Percentiles rank a stretch among this genome's conserved stretches.
Conservation (phyloP, 2,797 vertebrate genomes). For the Florisuga fusca region DNA sequence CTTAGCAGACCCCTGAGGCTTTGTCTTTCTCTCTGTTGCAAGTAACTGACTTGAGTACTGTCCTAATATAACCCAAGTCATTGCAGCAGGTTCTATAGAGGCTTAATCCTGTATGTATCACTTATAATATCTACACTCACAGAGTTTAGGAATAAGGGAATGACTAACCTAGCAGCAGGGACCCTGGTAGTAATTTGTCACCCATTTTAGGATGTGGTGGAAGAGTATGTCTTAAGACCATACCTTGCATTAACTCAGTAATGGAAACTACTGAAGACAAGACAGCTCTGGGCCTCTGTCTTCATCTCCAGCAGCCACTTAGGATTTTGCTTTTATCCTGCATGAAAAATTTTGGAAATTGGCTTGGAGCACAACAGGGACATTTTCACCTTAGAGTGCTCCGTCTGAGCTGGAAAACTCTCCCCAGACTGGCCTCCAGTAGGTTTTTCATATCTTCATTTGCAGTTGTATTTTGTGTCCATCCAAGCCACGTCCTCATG, state of each 20-base stretch:
- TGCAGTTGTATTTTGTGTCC: neutral
- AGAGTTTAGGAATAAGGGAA: neutral
- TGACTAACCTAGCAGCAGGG: neutral
- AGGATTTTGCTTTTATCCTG: neutral
- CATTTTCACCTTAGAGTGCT: neutral
- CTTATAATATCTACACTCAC: neutral
- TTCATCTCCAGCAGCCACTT: neutral
- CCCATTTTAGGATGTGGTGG: neutral
- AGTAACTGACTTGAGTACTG: neutral
- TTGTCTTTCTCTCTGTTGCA: neutral
- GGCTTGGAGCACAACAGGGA: neutral
- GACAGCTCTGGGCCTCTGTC: neutral
- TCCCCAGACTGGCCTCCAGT: neutral
- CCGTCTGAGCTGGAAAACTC: neutral
- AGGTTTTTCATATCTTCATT: neutral
- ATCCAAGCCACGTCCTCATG: accelerated
- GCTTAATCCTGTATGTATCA: neutral
- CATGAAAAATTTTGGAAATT: neutral
- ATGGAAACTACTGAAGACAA: neutral
- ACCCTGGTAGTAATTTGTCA: neutral
- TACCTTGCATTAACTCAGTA: neutral
- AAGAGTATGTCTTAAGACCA: neutral
- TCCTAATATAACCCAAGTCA: neutral
- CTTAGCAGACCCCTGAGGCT: neutral
- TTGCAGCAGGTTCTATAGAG: neutral